These are phyloP conservation scores for Bicyclus anynana DNA, from an alignment of 1,140 invertebrate genomes.

Conservation along the genomic window DNA sequence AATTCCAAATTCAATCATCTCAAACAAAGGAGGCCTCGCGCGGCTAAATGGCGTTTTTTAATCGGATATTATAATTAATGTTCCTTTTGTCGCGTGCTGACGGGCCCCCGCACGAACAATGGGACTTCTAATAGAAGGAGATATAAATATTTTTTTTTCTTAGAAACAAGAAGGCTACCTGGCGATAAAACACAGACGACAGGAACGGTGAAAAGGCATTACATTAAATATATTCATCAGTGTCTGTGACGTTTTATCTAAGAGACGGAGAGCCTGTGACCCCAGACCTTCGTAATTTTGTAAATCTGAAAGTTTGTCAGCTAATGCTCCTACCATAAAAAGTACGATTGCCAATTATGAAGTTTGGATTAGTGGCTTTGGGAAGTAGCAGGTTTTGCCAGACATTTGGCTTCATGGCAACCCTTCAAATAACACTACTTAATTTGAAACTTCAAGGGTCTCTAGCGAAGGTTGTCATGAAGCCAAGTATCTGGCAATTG, in stretches of 20 bases:
- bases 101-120: conserved; percentile 72
- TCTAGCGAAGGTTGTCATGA: too few relatives aligned
- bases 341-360: too few relatives aligned
- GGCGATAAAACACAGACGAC: conserved; percentile 61
- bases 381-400: too few relatives aligned
- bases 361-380: too few relatives aligned
- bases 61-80: conserved; percentile 80
- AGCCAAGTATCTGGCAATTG: too few relatives aligned
- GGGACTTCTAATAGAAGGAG: conserved; percentile 70
- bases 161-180: conserved; percentile 67
- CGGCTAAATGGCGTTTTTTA: conserved; percentile 77
- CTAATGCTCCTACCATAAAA: too few relatives aligned
- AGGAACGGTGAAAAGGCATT: conserved; percentile 12
- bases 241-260: background rate
- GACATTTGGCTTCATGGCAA: background rate
- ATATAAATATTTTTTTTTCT: conserved; percentile 74
- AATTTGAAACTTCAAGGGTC: too few relatives aligned
- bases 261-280: too few relatives aligned
- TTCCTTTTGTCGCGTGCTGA: conserved; percentile 76
- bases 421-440: too few relatives aligned
- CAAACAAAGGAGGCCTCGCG: conserved; percentile 69
- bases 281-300: too few relatives aligned
- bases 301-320: too few relatives aligned
- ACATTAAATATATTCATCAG: conserved; percentile 20
- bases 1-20: conserved; percentile 72